A percentile compares a stretch with the other conserved stretches of the same genome.
These are phyloP conservation scores for Drosophila nigricruria DNA, from an alignment of 2,888 invertebrate genomes.

Conservation along the genomic window DNA sequence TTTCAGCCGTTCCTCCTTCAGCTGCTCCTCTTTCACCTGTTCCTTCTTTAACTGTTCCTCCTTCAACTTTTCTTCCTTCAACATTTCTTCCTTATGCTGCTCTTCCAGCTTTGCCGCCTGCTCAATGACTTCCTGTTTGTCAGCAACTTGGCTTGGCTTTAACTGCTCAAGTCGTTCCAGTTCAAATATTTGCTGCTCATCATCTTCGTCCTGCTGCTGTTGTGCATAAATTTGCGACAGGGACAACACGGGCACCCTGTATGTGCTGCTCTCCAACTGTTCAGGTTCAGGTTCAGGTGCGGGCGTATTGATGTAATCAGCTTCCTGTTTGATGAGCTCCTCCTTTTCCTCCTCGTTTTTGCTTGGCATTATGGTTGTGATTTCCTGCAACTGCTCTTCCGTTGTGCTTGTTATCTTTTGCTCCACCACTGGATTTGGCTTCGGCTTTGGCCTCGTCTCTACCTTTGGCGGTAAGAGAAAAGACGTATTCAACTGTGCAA, in stretches of 20 bases:
- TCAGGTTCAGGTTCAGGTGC: not conserved
- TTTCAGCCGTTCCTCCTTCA: not conserved
- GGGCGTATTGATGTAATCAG: conserved; percentile 34
- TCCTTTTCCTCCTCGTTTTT: conserved; percentile 22
- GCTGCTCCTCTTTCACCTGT: not conserved
- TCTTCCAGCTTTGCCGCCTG: conserved; percentile 3
- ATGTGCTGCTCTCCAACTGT: conserved; percentile 56
- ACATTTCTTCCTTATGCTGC: conserved; percentile 1
- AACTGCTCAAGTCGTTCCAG: conserved; percentile 44
- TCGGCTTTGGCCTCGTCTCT: not conserved
- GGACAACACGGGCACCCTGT: conserved; percentile 59
- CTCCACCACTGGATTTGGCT: conserved; percentile 1
- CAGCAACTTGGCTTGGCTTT: conserved; percentile 37
- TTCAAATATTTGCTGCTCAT: conserved; percentile 62
- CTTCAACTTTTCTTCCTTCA: not conserved
- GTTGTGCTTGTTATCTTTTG: conserved; percentile 21
- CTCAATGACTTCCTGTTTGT: conserved; percentile 46
- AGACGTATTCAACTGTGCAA: conserved; percentile 81
- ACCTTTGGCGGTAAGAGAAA: conserved; percentile 61
- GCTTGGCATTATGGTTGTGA: conserved; percentile 54
- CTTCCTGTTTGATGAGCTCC: conserved; percentile 50
- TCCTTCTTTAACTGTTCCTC: not conserved
- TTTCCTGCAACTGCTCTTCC: conserved; percentile 28
- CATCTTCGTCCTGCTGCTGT: conserved; percentile 71
- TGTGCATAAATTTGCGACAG: conserved; percentile 73